Evolutionary conservation across 2,888 invertebrate genomes (phyloP).

Genomic region (Congeria kusceri): DNA sequence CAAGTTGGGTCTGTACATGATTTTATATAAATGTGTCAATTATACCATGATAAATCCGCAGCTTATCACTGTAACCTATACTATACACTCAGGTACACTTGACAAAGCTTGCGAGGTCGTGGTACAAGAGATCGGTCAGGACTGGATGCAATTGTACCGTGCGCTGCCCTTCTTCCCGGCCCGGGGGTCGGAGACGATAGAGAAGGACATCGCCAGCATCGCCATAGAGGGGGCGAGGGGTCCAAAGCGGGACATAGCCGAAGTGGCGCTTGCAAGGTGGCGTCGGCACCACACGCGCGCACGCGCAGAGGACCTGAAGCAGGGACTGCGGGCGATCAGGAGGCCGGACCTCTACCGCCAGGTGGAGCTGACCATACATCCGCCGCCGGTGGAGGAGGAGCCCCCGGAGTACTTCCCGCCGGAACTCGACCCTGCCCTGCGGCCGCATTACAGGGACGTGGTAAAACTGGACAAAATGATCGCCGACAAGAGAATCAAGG

Average conservation of each 20-base stretch:
- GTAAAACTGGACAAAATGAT: slow-evolving; percentile 78
- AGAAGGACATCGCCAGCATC: slow-evolving; percentile 77
- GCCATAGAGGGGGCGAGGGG: slow-evolving; percentile 67
- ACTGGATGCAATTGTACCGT: slow-evolving; percentile 80
- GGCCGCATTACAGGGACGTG: slow-evolving; percentile 77
- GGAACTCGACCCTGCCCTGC: slow-evolving; percentile 73
- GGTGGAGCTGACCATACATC: slow-evolving; percentile 72
- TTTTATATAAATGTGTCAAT: too few species aligned
- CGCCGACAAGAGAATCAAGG: slow-evolving; percentile 66
- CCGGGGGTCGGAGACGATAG: slow-evolving; percentile 78
- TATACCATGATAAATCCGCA: too few species aligned
- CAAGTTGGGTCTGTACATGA: too few species aligned
- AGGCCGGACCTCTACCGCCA: slow-evolving; percentile 68
- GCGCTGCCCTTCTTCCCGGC: slow-evolving; percentile 79
- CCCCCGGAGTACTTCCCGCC: slow-evolving; percentile 71
- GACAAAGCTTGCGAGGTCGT: slow-evolving; percentile 75
- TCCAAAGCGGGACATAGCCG: slow-evolving; percentile 62
- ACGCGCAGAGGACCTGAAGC: slow-evolving; percentile 76
- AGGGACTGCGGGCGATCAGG: slow-evolving; percentile 70
- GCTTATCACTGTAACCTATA: too few species aligned
- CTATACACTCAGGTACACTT: slow-evolving; percentile 69
- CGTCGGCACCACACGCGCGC: slow-evolving; percentile 79
- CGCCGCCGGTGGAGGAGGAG: slow-evolving; percentile 66
- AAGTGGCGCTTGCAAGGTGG: slow-evolving; percentile 77
- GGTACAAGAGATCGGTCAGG: slow-evolving; percentile 71